Evolutionary conservation across 2,888 invertebrate species (phyloP).

Genomic region (Diaphora mendica): DNA sequence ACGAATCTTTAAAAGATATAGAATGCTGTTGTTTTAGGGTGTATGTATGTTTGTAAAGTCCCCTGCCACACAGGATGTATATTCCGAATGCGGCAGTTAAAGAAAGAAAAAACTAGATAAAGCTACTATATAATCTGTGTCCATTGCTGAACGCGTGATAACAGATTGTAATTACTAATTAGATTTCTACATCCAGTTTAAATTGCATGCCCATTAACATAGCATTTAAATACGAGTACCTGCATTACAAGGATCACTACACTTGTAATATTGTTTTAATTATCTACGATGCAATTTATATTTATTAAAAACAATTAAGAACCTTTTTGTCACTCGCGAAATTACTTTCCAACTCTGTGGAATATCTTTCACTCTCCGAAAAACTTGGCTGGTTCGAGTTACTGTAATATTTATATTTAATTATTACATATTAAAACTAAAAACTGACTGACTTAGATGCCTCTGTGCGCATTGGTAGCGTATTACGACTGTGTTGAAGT

Average conservation of each 20-base stretch:
- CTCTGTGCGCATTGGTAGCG: too few relatives aligned
- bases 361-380: conserved; percentile 2
- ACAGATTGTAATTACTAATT: neutral
- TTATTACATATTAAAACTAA: neutral
- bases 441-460: too few relatives aligned
- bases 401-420: conserved; percentile 1
- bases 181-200: neutral
- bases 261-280: neutral
- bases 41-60: too few relatives aligned
- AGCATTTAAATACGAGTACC: conserved; percentile 7
- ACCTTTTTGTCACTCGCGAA: conserved; percentile 2
- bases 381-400: neutral
- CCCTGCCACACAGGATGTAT: too few relatives aligned
- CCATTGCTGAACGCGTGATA: neutral
- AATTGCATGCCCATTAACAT: neutral
- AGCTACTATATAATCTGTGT: neutral
- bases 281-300: neutral
- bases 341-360: conserved; percentile 5
- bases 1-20: neutral
- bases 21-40: neutral
- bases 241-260: neutral
- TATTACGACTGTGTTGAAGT: too few relatives aligned
- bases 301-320: neutral
- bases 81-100: too few relatives aligned
- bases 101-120: neutral